Percentiles rank a stretch among this genome's conserved stretches.
phyloP scores from a whole-genome alignment of 2,797 vertebrate genomes.

The Cyclura pinguis region DNA sequence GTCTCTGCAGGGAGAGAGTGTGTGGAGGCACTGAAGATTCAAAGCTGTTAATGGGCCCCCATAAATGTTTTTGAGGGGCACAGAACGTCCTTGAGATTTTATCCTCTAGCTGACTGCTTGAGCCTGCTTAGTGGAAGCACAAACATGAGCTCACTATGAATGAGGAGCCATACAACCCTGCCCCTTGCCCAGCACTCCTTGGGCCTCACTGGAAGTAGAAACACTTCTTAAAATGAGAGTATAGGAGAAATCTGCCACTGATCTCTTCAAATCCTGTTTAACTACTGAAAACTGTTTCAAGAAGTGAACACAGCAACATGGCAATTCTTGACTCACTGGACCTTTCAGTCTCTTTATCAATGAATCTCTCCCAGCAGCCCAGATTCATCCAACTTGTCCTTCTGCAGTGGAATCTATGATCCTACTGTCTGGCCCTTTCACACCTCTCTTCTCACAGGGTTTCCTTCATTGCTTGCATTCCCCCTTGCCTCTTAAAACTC shows the following conservation, averaged over 20 bases:
- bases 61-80: too few relatives aligned
- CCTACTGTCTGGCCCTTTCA: not conserved
- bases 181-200: too few relatives aligned
- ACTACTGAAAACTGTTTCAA: not conserved
- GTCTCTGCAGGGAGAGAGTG: not conserved
- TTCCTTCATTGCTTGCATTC: not conserved
- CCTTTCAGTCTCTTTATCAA: not conserved
- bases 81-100: too few relatives aligned
- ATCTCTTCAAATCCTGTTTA: not conserved
- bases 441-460: not conserved
- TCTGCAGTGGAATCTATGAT: not conserved
- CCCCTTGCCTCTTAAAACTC: slow-evolving; percentile 32
- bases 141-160: not conserved
- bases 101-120: not conserved
- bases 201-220: too few relatives aligned
- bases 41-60: too few relatives aligned
- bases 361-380: not conserved
- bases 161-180: not conserved
- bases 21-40: not conserved
- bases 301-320: not conserved
- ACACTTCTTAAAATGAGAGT: not conserved
- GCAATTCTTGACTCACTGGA: slow-evolving; percentile 5
- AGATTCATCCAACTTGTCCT: not conserved
- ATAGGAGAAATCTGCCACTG: not conserved
- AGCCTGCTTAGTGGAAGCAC: not conserved